These are phyloP conservation scores for Stenotaenia linearis DNA, from an alignment of 2,888 invertebrate species.

Conservation along the genomic window DNA sequence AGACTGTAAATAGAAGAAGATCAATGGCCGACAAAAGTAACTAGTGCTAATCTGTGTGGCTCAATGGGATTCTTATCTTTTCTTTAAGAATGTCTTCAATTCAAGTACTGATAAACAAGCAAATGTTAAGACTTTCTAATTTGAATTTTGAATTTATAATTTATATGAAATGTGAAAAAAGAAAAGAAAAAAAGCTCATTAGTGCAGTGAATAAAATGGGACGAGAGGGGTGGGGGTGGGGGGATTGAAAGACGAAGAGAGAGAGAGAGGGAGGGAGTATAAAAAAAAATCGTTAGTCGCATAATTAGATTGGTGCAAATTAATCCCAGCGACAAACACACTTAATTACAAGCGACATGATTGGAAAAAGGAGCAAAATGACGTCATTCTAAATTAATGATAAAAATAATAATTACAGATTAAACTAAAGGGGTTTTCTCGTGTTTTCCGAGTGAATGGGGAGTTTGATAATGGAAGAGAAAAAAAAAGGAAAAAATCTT, in stretches of 20 bases:
- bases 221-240: neutral
- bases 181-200: neutral
- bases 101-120: neutral
- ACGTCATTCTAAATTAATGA: slow-evolving; percentile 20
- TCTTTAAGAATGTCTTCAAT: neutral
- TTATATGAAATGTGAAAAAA: neutral
- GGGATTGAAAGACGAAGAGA: neutral
- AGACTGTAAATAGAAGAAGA: neutral
- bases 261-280: neutral
- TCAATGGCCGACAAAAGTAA: slow-evolving; percentile 5
- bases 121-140: slow-evolving; percentile 11
- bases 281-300: slow-evolving; percentile 21
- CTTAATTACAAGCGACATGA: slow-evolving; percentile 26
- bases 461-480: neutral
- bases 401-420: neutral
- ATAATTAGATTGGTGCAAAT: slow-evolving; percentile 26
- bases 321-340: slow-evolving; percentile 26
- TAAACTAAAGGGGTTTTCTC: neutral
- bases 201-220: slow-evolving; percentile 1
- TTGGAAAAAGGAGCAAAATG: slow-evolving; percentile 11
- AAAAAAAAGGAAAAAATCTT: neutral
- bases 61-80: slow-evolving; percentile 2
- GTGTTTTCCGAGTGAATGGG: neutral
- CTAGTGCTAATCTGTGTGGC: slow-evolving; percentile 7
- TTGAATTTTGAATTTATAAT: neutral